Percentiles rank a stretch among this genome's conserved stretches.
These are phyloP conservation scores for Galendromus occidentalis DNA, from an alignment of 1,140 invertebrate genomes.

Conservation along the genomic window DNA sequence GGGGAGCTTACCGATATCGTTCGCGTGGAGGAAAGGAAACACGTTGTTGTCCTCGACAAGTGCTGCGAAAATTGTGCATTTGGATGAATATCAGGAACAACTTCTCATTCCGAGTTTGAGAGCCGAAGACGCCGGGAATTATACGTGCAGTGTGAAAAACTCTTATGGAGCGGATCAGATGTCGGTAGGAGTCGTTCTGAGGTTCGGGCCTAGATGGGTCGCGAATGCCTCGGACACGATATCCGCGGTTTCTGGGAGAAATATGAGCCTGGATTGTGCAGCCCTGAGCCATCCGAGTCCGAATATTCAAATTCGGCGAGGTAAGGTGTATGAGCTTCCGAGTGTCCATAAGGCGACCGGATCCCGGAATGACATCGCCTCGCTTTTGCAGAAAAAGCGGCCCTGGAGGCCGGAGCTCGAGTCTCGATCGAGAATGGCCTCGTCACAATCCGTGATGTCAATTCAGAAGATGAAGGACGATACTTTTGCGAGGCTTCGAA, in stretches of 20 bases:
- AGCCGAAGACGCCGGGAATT: conserved; percentile 40
- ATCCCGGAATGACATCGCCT: not conserved
- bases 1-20: not conserved
- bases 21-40: not conserved
- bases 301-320: conserved; percentile 10
- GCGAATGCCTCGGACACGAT: not conserved
- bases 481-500: not conserved
- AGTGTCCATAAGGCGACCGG: not conserved
- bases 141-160: conserved; percentile 51
- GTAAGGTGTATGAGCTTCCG: not conserved
- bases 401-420: not conserved
- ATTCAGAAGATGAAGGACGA: not conserved
- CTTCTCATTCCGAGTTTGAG: not conserved
- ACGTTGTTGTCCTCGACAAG: not conserved
- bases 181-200: not conserved
- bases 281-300: conserved; percentile 17
- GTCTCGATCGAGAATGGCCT: not conserved
- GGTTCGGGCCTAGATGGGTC: not conserved
- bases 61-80: not conserved
- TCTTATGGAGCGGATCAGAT: conserved; percentile 36
- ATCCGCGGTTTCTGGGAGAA: not conserved
- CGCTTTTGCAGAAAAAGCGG: not conserved
- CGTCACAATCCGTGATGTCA: not conserved
- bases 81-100: not conserved
- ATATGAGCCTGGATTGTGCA: conserved; percentile 13